Evolutionary conservation across 2,113 vertebrate genomes (phyloP), one percentile per base, ranked within the genome.

Genomic region (Camelus bactrianus): DNA sequence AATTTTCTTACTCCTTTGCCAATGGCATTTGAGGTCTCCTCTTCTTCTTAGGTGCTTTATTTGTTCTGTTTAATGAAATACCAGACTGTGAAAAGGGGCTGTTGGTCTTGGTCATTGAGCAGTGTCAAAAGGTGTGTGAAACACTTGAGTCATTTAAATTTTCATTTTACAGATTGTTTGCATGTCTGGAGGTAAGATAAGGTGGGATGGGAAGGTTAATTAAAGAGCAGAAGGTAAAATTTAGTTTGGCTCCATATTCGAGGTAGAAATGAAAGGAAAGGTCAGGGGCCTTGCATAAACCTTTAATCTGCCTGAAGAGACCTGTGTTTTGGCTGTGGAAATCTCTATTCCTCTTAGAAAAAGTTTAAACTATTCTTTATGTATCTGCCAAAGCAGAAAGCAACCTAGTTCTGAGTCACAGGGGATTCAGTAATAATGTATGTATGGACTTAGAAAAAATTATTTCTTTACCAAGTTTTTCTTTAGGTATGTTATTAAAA

Each of bases 1-100:
- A 82, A 64, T 72, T 94, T 97, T 77, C 73, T 92, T 83, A 56
- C 24, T 79, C 46, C 9, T 30, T 38, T 94, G 24, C 69, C 56
- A 64, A 58, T 80, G 52, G 28, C 84, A 77, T 81, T 87, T 89
- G 64, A 92, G 38, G 32, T 32, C 19, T 50, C 16, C 26, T 60
- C 7, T 64, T 86, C 70, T 75, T 90, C 19, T 52, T 35, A 42
- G 75, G 42, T 83, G 24, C 30, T 95, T 83, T 30, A 28, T 93
- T 80, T 76, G 46, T 89, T 94, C 91, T 93, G 42, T 89, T 95
- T 75, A 92, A n/a, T 70, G 62, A 94, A 96, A 52, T 95, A 16
- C 30, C 42, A 81, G 50, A 54, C 58, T 76, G 8, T 9, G 8
- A 17, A 79, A 84, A 26, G 62, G 58, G 4, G 0, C 6, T 10